A percentile compares a stretch with the other conserved stretches of the same genome.
Conservation (phyloP, 2,113 vertebrate species). For the Protomyctophum bolini region DNA sequence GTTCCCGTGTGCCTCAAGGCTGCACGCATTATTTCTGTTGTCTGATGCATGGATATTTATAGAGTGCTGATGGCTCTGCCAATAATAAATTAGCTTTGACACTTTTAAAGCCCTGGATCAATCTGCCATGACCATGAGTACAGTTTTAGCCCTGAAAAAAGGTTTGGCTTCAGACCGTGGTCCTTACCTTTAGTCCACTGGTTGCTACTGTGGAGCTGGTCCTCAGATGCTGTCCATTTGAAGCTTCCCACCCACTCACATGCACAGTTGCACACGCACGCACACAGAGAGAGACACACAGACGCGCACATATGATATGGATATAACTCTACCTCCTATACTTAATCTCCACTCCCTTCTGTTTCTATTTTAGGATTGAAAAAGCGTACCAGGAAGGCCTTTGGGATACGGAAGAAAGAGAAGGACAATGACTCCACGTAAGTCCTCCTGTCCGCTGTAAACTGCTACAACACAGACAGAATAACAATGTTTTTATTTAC, state of each 20-base stretch:
- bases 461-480: too few relatives aligned
- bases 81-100: conserved; percentile 9
- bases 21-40: conserved; percentile 9
- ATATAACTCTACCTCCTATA: neutral
- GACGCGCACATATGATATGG: neutral
- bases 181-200: conserved; percentile 30
- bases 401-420: conserved; percentile 99
- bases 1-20: neutral
- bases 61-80: conserved; percentile 23
- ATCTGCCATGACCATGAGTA: conserved; percentile 39
- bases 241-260: neutral
- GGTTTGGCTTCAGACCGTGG: conserved; percentile 25
- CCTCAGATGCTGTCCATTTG: conserved; percentile 6
- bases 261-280: neutral
- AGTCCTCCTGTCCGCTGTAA: conserved; percentile 50
- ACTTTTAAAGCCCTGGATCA: conserved; percentile 14
- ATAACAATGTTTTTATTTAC: too few relatives aligned
- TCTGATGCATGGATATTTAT: conserved; percentile 33
- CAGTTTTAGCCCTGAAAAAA: conserved; percentile 29
- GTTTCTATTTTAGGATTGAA: conserved; percentile 88
- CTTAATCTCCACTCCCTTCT: conserved; percentile 18
- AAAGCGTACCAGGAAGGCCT: conserved; percentile 99
- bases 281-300: conserved; percentile 6
- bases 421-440: conserved; percentile 98
- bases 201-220: conserved; percentile 11